These are phyloP conservation scores for Trachelus stipa DNA, from an alignment of 2,888 invertebrate genomes.

Conservation along the genomic window DNA sequence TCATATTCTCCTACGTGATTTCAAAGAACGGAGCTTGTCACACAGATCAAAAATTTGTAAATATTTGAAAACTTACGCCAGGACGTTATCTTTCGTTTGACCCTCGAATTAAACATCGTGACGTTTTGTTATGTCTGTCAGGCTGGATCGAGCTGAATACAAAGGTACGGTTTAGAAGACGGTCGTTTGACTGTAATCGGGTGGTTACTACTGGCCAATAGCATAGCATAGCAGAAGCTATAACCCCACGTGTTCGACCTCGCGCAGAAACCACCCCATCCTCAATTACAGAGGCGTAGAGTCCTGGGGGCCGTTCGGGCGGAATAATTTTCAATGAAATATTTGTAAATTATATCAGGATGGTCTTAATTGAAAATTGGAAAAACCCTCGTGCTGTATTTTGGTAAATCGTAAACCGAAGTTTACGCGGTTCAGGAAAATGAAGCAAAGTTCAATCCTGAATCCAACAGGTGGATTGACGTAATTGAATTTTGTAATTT, in stretches of 20 bases:
- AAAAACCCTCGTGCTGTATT: background rate
- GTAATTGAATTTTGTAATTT: background rate
- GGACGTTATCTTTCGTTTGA: constrained; percentile 18
- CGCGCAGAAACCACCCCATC: constrained; percentile 8
- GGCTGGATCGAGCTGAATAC: background rate
- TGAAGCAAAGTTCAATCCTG: background rate
- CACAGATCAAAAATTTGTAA: background rate
- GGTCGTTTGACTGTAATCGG: constrained; percentile 4
- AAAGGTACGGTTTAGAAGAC: background rate
- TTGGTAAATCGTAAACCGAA: background rate
- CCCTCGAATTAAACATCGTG: constrained; percentile 21
- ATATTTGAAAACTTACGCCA: constrained; percentile 14
- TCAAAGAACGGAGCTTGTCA: background rate
- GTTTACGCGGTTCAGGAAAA: background rate
- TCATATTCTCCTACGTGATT: background rate
- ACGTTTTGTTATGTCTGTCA: background rate
- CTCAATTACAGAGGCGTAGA: constrained; percentile 1
- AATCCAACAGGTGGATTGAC: background rate
- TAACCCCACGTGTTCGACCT: constrained; percentile 7
- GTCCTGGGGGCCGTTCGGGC: background rate
- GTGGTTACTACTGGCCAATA: constrained; percentile 2
- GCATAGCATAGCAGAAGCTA: background rate
- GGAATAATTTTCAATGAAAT: background rate
- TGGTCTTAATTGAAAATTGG: background rate
- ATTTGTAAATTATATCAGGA: background rate